Evolutionary conservation across 2,113 vertebrate genomes (phyloP), one percentile per base, ranked within the genome.

Genomic region (Megaceryle torquata): DNA sequence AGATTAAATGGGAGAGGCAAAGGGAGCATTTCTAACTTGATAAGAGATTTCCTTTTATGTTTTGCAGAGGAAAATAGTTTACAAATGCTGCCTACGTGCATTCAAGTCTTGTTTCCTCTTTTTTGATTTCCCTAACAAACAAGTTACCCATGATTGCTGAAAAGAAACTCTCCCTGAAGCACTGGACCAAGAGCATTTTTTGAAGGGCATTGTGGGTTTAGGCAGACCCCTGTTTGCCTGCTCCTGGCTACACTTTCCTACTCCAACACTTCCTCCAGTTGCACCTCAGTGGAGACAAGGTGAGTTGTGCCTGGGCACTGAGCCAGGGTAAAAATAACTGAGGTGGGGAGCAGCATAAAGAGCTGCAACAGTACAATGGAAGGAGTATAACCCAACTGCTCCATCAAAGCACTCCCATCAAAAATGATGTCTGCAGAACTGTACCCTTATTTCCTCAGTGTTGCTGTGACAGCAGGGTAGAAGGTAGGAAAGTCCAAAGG

Each of bases 1-100:
- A 50, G 89, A 86, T 82, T 72, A 87, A 89, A 83, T 16, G 82
- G 89, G 87, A 92, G 67, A 84, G 68, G 57, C 64, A 82, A 72
- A 82, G 44, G 75, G 18, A 97, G 68, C 91, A 89, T 95, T 97
- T 91, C 91, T 96, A 93, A 96, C 70, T 28, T 77, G 85, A 96
- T 93, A 93, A 95, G 82, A 88, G 71, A 68, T 50, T 96, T 77
- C 43, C 93, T 95, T 93, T 85, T 50, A 91, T 87, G 87, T 91
- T 85, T 91, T 76, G 81, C 84, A 54, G 82, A 77, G 93, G 87
- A 92, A 94, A 95, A 95, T 2, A 75, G 56, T 37, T 95, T 96
- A 94, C 71, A 95, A 93, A 96, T 80, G 12, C 69, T 24, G 88
- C 46, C 85, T 70, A n/a, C 20, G 11, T 2, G 26, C 68, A 74